phyloP scores from a whole-genome alignment of 2,113 vertebrate species.

The Sphyrna mokarran region DNA sequence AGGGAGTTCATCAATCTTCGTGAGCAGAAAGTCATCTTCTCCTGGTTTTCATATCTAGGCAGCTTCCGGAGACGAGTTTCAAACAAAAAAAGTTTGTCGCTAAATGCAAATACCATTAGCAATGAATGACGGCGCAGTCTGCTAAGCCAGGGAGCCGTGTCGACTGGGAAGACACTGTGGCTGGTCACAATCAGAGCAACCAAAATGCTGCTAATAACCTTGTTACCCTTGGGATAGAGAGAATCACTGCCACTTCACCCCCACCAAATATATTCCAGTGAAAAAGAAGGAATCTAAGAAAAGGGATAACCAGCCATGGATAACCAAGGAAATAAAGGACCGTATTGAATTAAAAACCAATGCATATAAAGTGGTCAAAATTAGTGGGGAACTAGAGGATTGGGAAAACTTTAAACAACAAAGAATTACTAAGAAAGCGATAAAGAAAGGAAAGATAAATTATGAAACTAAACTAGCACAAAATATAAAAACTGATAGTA shows the following conservation, averaged over 20 bases:
- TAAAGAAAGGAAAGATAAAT: no score
- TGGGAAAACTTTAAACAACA: no score
- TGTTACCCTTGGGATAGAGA: background rate
- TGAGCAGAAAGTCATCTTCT: background rate
- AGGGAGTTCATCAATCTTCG: constrained; percentile 22
- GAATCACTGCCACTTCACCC: background rate
- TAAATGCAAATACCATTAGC: background rate
- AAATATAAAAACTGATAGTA: no score
- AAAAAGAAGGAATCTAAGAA: no score
- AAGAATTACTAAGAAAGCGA: no score
- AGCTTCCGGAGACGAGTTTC: background rate
- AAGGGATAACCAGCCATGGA: no score
- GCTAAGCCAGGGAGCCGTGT: background rate
- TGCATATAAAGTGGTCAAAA: no score
- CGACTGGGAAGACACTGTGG: background rate
- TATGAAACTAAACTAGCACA: no score
- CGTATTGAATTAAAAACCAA: no score
- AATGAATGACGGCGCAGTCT: background rate
- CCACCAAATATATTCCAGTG: no score
- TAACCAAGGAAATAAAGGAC: no score
- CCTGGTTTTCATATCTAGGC: background rate
- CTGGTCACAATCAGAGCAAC: background rate
- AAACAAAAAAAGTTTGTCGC: background rate
- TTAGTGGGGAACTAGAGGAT: no score
- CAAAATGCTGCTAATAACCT: background rate